Base-by-base conservation (phyloP, 1,140 invertebrate species). In the Macrosteles quadrilineatus region DNA sequence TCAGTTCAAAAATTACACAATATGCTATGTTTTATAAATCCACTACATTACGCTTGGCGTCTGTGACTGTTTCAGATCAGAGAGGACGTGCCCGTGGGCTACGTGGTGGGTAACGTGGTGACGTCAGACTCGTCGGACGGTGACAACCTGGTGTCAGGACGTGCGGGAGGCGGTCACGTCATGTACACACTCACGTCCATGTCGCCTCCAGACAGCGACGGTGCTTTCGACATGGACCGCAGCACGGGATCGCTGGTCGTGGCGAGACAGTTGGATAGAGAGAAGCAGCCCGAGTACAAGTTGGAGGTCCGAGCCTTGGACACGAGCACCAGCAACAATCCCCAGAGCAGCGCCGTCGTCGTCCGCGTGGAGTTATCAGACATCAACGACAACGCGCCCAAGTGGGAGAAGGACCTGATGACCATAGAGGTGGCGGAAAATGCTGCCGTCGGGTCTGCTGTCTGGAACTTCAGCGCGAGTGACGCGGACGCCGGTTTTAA, bases 341-440 rank as follows among this genome's bases (percentile, higher is more conserved):
- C 92, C 1, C 93, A 94, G 77, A 95, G 91, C 74, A 93, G 92
- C 72, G 90, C 94, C 4, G 91, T 97, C 0, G 90, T 90, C 21
- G 90, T 98, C 1, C 90, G 90, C 76, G 91, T 98, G 43, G 87
- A 92, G 75, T 89, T 98, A 14, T 84, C 89, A 17, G 97, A 99
- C 80, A 89, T 92, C 0, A 99, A 99, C 78, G 97, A 99, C 80
- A 96, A 98, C 80, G 79, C 91, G 1, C 97, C 97, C 0, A 78
- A 82, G n/a, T 97, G 96, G 89, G 80, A 86, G 0, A 83, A 90
- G 71, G 90, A 96, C 80, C 92, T 93, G 0, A 89, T 97, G 32
- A 82, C 86, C 0, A 87, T 96, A 55, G 83, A 87, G 69, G 85
- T 98, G 2, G 85, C 88, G 14, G 96, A 98, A 82, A 87, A 87